Base-by-base conservation (phyloP, 2,113 vertebrate genomes). In the Colaptes auratus region DNA sequence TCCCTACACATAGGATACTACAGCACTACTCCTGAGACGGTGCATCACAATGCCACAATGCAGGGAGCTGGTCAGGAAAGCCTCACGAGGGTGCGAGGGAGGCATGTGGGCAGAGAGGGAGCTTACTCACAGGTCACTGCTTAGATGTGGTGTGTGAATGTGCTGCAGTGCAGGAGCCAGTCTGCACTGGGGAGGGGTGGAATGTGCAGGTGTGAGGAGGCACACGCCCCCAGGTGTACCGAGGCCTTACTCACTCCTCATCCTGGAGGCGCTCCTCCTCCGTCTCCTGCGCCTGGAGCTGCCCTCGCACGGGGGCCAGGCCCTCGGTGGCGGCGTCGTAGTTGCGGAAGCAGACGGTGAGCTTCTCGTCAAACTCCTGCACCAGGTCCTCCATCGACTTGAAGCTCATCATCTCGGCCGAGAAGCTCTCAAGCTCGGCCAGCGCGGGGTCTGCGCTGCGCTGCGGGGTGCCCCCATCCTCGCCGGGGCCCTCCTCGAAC, bases 381-480 rank as follows among this genome's bases (percentile, higher is more conserved):
- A 96, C 96, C 82, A 96, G 95, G 76, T 96, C 96, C 76, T 96
- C 96, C 96, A 96, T 96, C 0, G 96, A 96, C 80, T 96, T 96
- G 96, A 96, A 96, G 90, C 96, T 96, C 96, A 96, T 96, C 92
- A 96, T 96, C 82, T 96, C 96, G 0, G 96, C 88, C 0, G 96
- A 96, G 95, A 96, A 96, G 69, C 96, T 96, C 95, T 96, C 96
- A 64, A 96, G 90, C 88, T 96, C 96, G 0, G 95, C 93, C 93
- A 96, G 79, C 1, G 92, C 93, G 0, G 79, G 93, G 82, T 96
- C 96, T 0, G 48, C 7, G 0, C 31, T 2, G 44, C 86, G 88
- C 7, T 58, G 82, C 1, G 6, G 86, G 73, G 86, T 33, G 2
- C 72, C 93, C 3, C 23, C 95, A 42, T 86, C 61, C 0, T 71